Percentiles rank a stretch among this genome's conserved stretches.
phyloP scores from a whole-genome alignment of 2,113 vertebrate genomes.

The Marmota monax region DNA sequence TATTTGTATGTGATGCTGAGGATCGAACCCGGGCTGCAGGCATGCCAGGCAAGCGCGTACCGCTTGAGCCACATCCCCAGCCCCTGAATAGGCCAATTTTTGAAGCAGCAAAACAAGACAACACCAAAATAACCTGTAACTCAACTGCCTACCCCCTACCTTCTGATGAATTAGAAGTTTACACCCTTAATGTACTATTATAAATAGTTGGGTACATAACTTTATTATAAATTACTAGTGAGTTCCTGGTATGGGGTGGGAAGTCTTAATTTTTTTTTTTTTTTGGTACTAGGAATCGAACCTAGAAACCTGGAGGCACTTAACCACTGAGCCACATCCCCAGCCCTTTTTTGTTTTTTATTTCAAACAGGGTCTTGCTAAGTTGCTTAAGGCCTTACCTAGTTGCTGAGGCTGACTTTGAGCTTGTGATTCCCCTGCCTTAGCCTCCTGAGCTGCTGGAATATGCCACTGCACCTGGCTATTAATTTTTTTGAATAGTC shows the following conservation, averaged over 20 bases:
- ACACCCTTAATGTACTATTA: not conserved
- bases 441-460: too few relatives aligned
- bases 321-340: too few relatives aligned
- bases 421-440: too few relatives aligned
- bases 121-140: not conserved
- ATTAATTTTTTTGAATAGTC: conserved; percentile 32
- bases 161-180: not conserved
- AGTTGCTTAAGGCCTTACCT: not conserved
- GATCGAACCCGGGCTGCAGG: too few relatives aligned
- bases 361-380: not conserved
- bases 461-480: too few relatives aligned
- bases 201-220: not conserved
- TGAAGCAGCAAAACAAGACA: conserved; percentile 37
- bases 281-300: too few relatives aligned
- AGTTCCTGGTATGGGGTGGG: not conserved
- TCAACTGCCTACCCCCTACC: not conserved
- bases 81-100: not conserved
- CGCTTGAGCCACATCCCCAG: not conserved
- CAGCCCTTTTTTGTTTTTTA: too few relatives aligned
- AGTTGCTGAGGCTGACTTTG: not conserved
- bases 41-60: too few relatives aligned
- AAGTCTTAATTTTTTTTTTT: not conserved
- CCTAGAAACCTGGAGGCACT: too few relatives aligned
- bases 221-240: not conserved
- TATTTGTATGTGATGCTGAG: too few relatives aligned